phyloP scores from a whole-genome alignment of 2,888 invertebrate genomes.

The Caenorhabditis sp. region DNA sequence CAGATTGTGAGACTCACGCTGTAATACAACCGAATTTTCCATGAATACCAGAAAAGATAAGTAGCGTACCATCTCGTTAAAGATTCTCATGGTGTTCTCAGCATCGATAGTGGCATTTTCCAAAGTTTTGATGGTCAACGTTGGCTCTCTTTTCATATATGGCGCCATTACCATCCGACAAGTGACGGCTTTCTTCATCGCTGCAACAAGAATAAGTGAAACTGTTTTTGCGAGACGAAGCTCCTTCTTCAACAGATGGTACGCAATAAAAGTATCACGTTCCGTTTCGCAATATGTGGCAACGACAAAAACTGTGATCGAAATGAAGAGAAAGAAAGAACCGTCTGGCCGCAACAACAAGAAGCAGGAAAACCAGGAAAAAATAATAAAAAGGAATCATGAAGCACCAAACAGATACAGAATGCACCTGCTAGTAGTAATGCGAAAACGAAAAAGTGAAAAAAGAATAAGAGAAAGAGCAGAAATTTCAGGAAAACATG shows the following conservation, averaged over 20 bases:
- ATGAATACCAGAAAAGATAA: too few relatives aligned
- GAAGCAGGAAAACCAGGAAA: too few relatives aligned
- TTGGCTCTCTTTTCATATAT: constrained; percentile 10
- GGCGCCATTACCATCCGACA: too few relatives aligned
- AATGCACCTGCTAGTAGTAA: background rate
- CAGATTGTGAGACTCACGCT: background rate
- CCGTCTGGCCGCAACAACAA: too few relatives aligned
- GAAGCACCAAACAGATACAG: background rate
- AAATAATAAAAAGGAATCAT: background rate
- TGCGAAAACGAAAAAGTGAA: background rate
- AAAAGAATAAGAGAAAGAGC: constrained; percentile 7
- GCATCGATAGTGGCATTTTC: background rate
- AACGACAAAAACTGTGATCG: too few relatives aligned
- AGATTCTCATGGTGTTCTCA: background rate
- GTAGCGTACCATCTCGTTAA: background rate
- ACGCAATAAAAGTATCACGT: too few relatives aligned
- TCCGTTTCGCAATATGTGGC: too few relatives aligned
- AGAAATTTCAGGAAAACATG: background rate
- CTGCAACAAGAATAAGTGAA: too few relatives aligned
- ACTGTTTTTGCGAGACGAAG: too few relatives aligned
- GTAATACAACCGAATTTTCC: background rate
- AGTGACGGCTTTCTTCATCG: too few relatives aligned
- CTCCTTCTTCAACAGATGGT: too few relatives aligned
- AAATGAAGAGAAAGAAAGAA: too few relatives aligned
- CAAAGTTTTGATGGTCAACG: background rate